phyloP scores from a whole-genome alignment of 2,888 invertebrate genomes.

The Leucoptera coffeella region DNA sequence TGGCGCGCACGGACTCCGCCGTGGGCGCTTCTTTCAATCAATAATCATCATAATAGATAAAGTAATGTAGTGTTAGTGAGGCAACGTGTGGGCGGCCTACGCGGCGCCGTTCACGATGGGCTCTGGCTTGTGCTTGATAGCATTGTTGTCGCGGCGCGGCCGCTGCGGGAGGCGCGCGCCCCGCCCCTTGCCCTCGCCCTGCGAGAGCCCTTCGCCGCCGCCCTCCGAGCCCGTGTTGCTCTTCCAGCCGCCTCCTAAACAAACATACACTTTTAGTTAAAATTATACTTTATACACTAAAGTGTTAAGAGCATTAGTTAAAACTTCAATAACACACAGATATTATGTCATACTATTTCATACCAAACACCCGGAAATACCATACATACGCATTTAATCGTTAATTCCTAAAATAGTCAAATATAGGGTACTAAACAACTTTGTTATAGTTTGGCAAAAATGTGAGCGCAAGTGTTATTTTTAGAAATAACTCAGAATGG shows the following conservation, averaged over 20 bases:
- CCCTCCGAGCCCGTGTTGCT: constrained; percentile 17
- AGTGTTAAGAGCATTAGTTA: not conserved
- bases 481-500: no score
- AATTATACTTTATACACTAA: not conserved
- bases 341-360: no score
- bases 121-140: constrained; percentile 52
- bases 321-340: no score
- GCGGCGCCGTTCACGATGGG: constrained; percentile 63
- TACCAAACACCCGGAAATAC: no score
- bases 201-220: constrained; percentile 5
- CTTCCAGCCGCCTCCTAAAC: constrained; percentile 40
- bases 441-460: no score
- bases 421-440: no score
- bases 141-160: no score
- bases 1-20: constrained; percentile 1
- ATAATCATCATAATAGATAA: constrained; percentile 2
- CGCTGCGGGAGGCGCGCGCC: constrained; percentile 12
- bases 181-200: constrained; percentile 8
- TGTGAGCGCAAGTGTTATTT: no score
- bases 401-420: no score
- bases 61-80: constrained; percentile 3
- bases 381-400: no score
- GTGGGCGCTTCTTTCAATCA: no score
- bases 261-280: no score
- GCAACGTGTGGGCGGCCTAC: constrained; percentile 22